These are phyloP conservation scores for Gasterosteus aculeatus DNA, from an alignment of 2,113 vertebrate genomes.

Conservation along the genomic window DNA sequence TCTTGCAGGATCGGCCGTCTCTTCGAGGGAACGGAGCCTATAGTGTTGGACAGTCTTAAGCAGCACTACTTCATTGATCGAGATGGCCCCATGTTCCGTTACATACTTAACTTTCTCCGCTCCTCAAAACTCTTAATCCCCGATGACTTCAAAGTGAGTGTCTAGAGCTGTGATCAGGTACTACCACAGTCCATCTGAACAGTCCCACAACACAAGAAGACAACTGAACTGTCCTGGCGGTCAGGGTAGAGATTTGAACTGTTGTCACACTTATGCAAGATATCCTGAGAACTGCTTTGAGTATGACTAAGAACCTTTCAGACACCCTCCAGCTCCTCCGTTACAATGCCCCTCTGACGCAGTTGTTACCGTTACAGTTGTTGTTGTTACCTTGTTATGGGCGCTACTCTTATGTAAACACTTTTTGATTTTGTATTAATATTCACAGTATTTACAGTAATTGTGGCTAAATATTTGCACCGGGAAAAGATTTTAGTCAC, in stretches of 20 bases:
- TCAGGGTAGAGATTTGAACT: not conserved
- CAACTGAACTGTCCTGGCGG: not conserved
- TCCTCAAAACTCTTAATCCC: constrained; percentile 95
- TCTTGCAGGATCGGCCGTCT: constrained; percentile 90
- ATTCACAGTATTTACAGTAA: not conserved
- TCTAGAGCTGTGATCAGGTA: constrained; percentile 38
- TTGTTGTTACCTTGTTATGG: not conserved
- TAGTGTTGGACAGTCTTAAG: constrained; percentile 96
- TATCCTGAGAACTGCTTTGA: not conserved
- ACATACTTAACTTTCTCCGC: constrained; percentile 95
- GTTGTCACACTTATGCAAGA: not conserved
- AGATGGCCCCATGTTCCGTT: constrained; percentile 96
- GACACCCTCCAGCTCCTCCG: not conserved
- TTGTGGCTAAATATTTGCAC: not conserved
- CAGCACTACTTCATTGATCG: constrained; percentile 99
- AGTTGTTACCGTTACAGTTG: too few species aligned
- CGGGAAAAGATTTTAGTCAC: not conserved
- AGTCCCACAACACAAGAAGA: not conserved
- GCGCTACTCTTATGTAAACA: not conserved
- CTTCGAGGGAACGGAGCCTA: constrained; percentile 96
- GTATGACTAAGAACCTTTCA: not conserved
- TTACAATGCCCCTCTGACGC: not conserved
- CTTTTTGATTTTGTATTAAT: not conserved
- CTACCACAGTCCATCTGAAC: constrained; percentile 7
- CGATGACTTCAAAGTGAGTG: constrained; percentile 94